These are phyloP conservation scores for Lordiphosa mommai DNA, from an alignment of 1,140 invertebrate species.

Conservation along the genomic window DNA sequence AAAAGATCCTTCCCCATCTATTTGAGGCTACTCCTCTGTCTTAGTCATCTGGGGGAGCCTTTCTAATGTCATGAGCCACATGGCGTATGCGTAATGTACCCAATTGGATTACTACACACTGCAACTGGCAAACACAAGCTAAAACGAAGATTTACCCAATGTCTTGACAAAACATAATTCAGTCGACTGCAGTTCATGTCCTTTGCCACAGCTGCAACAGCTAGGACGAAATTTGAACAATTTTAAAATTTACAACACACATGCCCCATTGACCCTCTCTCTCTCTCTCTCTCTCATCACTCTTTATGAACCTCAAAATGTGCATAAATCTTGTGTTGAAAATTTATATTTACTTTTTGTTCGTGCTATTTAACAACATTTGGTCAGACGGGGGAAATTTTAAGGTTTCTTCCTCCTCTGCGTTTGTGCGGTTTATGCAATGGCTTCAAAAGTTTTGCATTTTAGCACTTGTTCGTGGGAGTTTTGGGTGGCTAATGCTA, in stretches of 20 bases:
- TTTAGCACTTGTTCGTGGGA: slow-evolving; percentile 57
- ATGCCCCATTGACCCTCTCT: slow-evolving; percentile 29
- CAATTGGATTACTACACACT: slow-evolving; percentile 29
- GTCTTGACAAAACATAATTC: slow-evolving; percentile 54
- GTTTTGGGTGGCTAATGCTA: slow-evolving; percentile 5
- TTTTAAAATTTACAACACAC: slow-evolving; percentile 70
- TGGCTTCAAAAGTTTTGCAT: slow-evolving; percentile 64
- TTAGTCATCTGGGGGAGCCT: neutral
- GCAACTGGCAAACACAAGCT: slow-evolving; percentile 2
- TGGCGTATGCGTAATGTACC: slow-evolving; percentile 59
- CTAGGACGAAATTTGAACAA: slow-evolving; percentile 60
- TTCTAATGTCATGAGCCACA: slow-evolving; percentile 32
- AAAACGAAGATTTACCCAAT: slow-evolving; percentile 38
- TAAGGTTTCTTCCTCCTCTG: slow-evolving; percentile 30
- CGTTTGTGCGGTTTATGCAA: slow-evolving; percentile 50
- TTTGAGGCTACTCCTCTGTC: too few species aligned
- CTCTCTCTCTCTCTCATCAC: neutral
- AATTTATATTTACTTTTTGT: slow-evolving; percentile 74
- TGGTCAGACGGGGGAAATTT: slow-evolving; percentile 52
- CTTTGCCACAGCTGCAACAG: slow-evolving; percentile 34
- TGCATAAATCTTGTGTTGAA: slow-evolving; percentile 70
- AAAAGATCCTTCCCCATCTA: too few species aligned
- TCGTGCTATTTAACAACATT: slow-evolving; percentile 75
- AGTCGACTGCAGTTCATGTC: slow-evolving; percentile 60
- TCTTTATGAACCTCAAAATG: slow-evolving; percentile 51